Conservation (phyloP, 2,888 invertebrate species). For the Perithous albicinctus region DNA sequence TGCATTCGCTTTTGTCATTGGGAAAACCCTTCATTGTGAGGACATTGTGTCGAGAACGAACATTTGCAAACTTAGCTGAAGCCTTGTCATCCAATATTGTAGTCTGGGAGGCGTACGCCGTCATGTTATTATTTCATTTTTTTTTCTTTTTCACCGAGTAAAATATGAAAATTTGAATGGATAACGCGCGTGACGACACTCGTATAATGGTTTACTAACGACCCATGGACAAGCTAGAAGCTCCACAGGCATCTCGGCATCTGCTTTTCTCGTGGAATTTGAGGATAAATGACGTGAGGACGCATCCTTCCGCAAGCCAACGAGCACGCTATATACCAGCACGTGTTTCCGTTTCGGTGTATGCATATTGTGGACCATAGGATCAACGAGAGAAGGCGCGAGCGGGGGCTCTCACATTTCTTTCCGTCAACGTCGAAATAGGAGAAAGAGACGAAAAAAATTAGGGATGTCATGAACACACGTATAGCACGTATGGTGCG, state of each 20-base stretch:
- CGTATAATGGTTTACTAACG: slow-evolving; percentile 78
- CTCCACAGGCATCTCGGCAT: slow-evolving; percentile 54
- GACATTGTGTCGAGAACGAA: slow-evolving; percentile 31
- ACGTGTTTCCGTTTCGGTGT: slow-evolving; percentile 60
- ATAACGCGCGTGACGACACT: slow-evolving; percentile 78
- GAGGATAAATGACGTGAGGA: slow-evolving; percentile 67
- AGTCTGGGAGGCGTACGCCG: neutral
- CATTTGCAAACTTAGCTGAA: slow-evolving; percentile 49
- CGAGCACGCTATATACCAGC: slow-evolving; percentile 38
- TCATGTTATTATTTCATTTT: slow-evolving; percentile 28
- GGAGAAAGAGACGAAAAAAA: neutral
- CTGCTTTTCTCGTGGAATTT: slow-evolving; percentile 65
- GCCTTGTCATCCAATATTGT: slow-evolving; percentile 41
- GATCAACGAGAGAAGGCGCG: slow-evolving; percentile 11
- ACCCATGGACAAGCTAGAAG: slow-evolving; percentile 70
- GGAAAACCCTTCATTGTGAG: slow-evolving; percentile 21
- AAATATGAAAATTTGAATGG: slow-evolving; percentile 74
- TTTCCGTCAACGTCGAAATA: slow-evolving; percentile 31
- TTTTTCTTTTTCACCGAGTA: slow-evolving; percentile 33
- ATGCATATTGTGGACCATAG: neutral
- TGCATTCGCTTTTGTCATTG: slow-evolving; percentile 21
- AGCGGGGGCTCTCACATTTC: slow-evolving; percentile 25
- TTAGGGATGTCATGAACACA: slow-evolving; percentile 27
- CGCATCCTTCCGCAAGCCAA: slow-evolving; percentile 68
- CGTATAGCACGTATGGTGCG: neutral